These are phyloP conservation scores for Schlechtendalia chinensis DNA, from an alignment of 1,140 invertebrate species.

Conservation along the genomic window DNA sequence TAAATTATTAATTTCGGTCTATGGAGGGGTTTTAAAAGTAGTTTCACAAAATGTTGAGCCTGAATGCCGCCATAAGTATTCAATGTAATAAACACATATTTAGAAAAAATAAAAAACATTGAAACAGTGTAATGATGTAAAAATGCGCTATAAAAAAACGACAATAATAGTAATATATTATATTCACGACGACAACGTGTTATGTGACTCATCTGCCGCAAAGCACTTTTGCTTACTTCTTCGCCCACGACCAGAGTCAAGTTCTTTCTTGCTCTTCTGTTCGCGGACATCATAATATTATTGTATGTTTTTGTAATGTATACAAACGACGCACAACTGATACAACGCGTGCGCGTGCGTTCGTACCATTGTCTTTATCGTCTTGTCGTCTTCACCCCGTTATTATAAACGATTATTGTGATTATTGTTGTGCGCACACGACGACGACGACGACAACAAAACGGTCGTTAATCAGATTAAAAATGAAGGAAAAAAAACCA, in stretches of 20 bases:
- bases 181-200: no score
- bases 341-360: neutral
- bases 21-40: no score
- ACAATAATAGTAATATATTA: no score
- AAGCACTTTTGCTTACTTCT: neutral
- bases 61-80: no score
- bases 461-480: constrained; percentile 10
- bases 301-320: neutral
- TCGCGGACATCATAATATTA: neutral
- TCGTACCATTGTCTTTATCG: neutral
- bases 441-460: constrained; percentile 17
- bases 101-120: no score
- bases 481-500: neutral
- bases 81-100: no score
- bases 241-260: neutral
- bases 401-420: neutral
- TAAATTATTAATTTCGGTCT: no score
- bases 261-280: neutral
- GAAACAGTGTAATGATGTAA: no score
- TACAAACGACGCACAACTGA: no score
- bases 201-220: neutral
- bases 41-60: no score
- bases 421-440: neutral
- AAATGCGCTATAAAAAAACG: no score
- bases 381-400: no score